Base-by-base conservation (phyloP, 2,113 vertebrate species). In the Corynorhinus townsendii region DNA sequence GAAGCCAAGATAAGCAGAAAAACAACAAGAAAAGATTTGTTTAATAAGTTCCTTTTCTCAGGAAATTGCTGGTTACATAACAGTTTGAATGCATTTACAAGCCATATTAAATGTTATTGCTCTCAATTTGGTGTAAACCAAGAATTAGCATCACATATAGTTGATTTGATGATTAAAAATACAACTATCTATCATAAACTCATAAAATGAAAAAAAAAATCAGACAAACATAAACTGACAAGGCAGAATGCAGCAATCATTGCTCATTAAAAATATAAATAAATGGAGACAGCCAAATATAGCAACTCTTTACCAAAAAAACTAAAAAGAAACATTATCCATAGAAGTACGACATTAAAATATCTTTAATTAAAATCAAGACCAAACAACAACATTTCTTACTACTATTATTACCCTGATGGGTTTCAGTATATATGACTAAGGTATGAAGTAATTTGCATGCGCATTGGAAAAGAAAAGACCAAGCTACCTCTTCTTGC, bases 221-320 rank as follows among this genome's bases (percentile, higher is more conserved):
- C 52, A 30, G 68, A 38, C 66, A 52, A 77, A 52, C 33, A 76
- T 80, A 84, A 28, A 69, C 7, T 59, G 11, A 93, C 62, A 76
- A 82, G 43, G 68, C 4, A 77, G 28, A 95, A 91, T 86, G 54
- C 26, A 64, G 19, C 4, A 82, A 47, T 86, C 75, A 75, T 2
- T 92, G 12, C 2, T 90, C 47, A 95, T 96, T 86, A 89, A 86
- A 96, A 91, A 72, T 45, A 85, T 47, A 89, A 89, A 43, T 77
- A 45, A 73, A 59, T 22, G 16, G 26, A 86, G 14, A 71, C 1
- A 79, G 73, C 7, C 7, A 95, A 73, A 73, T 9, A 83, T 14
- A 77, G 16, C 40, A 91, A 86, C 16, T 45, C 24, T 64, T 72
- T 52, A 47, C n/a, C n/a, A n/a, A 89, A n/a, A 89, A 84, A 81